Evolutionary conservation across 2,113 vertebrate species (phyloP), one percentile per base, ranked within the genome.

Genomic region (Pituophis catenifer): DNA sequence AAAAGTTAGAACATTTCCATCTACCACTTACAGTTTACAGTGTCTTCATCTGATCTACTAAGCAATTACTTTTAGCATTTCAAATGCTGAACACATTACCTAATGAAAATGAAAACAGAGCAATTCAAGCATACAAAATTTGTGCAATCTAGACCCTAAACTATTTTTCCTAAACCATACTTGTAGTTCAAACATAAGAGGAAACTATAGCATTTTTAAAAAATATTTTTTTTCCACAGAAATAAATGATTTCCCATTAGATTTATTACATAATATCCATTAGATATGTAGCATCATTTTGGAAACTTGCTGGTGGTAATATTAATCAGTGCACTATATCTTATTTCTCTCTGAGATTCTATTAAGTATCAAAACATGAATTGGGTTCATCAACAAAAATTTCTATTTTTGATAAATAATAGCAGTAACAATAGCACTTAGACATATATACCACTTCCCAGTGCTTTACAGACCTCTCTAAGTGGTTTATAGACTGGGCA

Each of bases 1-100:
- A 92, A 93, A 89, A 95, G 90, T 4, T 54, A 65, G 92, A 91
- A 89, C 24, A 81, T 86, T 48, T 86, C 54, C 44, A 8, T 17
- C 24, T 59, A 26, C 54, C 29, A 44, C 81, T 58, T 59, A 13
- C 2, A 50, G 58, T 87, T 58, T 24, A 86, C 44, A 91, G n/a
- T 85, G 44, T 38, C 8, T 19, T 86, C 29, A 86, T 86, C 81
- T 59, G 33, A 15, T 70, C 50, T 29, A 19, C n/a, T 86, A 59
- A 50, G 81, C 24, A 2, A 48, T 86, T 91, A 50, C 91, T 86
- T 29, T 55, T 50, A 86, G 21, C 15, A 26, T 11, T 26, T 59
- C 81, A 19, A 26, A 58, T 91, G 91, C 44, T 87, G 55, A 91
- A 86, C 50, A 44, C 1, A 55, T 48, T 29, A 8, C 24, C 54